Evolutionary conservation across 2,113 vertebrate genomes (phyloP), one percentile per base, ranked within the genome.

Genomic region (Chaetodon trifascialis): DNA sequence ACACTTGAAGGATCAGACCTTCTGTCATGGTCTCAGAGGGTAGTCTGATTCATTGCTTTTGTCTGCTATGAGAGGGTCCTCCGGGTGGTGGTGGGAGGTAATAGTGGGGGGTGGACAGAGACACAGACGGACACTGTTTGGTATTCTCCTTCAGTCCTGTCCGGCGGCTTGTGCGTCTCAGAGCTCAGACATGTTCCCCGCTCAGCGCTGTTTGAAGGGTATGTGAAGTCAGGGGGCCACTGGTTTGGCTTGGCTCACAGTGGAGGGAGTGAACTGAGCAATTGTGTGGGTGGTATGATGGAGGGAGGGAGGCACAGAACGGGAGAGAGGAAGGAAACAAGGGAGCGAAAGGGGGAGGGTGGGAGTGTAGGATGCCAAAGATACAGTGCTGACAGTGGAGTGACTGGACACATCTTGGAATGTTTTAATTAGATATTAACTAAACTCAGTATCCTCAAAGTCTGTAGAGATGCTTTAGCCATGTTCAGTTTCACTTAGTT

Each of bases 41-140:
- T 72, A 75, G 73, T 34, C 86, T 91, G 86, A 93, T 90, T 90
- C 76, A 91, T 89, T 71, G 80, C 89, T 88, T 93, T 93, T 91
- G 88, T 92, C 83, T 85, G 65, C 38, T 42, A 25, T 46, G 47
- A 87, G 87, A 85, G 75, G 87, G 79, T 77, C 75, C 79, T 85
- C 68, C 2, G 54, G 76, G 76, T 79, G 73, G 63, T 60, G 44
- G 66, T 58, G 21, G 25, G 71, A 12, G 42, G 56, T 12, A 55
- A 15, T 1, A 70, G 68, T 2, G 69, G 69, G 30, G 15, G 58
- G 12, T 11, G 52, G 72, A 60, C 52, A 52, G 52, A 84, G 81
- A 86, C 79, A 90, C 79, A 89, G 82, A 84, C 73, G 1, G 83
- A 89, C 85, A 76, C 84, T 92, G 90, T 90, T 94, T 93, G 78